Evolutionary conservation across 2,888 invertebrate genomes (phyloP), one percentile per base, ranked within the genome.

Genomic region (Drosophila paranaensis): DNA sequence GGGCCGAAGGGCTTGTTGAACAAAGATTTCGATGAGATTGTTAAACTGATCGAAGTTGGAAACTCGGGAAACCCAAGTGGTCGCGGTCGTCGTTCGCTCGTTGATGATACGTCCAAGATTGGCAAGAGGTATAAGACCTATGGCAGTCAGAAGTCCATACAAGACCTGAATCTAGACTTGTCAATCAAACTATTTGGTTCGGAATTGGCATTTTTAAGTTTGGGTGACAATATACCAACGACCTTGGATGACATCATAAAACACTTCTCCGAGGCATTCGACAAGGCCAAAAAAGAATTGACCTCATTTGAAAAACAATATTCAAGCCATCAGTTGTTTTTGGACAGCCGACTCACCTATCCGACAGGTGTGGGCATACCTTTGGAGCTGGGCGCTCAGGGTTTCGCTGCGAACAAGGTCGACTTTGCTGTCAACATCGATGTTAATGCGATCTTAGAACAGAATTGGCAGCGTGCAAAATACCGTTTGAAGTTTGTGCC

Each of bases 281-380:
- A 95, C 77, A 93, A 94, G 60, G 94, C 95, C 1, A 93, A 97
- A 56, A 94, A 95, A 62, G 94, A 95, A 54, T 93, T 95, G 0
- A 96, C 96, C 79, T 94, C 95, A 40, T 95, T 96, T 88, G 94
- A 96, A 88, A 94, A 95, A 88, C 95, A 95, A 53, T 91, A 95
- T 42, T 94, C 95, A 68, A 94, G 94, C 3, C 95, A 97, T 88
- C 90, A 96, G 9, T 94, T 96, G 5, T 96, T 98, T 93, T 88
- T 98, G 54, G 98, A 98, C 88, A 94, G 95, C 2, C 96, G 97
- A 85, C 92, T 97, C 0, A 94, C 95, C 0, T 96, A 98, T 88
- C 98, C 98, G 0, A 98, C 98, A 0, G 95, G 96, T 39, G 93
- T 96, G 56, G 98, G 98, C 91, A 93, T 98, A 13, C 96, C 98